Evolutionary conservation across 2,797 vertebrate genomes (phyloP), one percentile per base, ranked within the genome.

Genomic region (Leucoraja ocellata): DNA sequence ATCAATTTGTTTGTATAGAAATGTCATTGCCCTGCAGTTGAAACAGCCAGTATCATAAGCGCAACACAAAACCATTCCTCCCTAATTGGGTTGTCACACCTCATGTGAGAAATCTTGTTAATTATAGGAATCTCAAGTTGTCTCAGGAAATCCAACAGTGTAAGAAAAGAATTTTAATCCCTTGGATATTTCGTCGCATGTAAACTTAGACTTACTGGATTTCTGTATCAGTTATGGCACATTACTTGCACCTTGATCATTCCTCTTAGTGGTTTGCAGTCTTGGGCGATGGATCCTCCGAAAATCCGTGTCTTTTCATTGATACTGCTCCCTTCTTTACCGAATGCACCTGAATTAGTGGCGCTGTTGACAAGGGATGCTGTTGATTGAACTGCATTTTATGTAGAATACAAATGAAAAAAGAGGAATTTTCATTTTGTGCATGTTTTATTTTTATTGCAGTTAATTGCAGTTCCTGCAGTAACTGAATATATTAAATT

Each of bases 401-500:
- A n/a, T 73, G n/a, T 39, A 16, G 32, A 73, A 21, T 71, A 61
- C 9, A 73, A 73, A 8, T 91, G 65, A 65, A 71, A 58, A 63
- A 91, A 61, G 65, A 46, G n/a, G 68, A 39, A 39, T 71, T 39
- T 32, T 68, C 32, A 11, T 28, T 91, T 91, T 32, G 58, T n/a
- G 32, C 14, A 32, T 5, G 6, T 86, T 65, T 32, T 86, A 86
- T 86, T 86, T 68, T 86, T 86, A 86, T 63, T 86, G 58, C 83
- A 86, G 58, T 65, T 86, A 86, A 86, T 86, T 86, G n/a, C 58
- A 58, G 18, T 86, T 63, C 36, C 65, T 73, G 65, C 32, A 73
- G 65, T 71, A 91, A 68, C 65, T 71, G 63, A 91, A 91, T 39
- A 71, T 91, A 39, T 91, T 68, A 91, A 73, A 39, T 71, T 91